Percentiles rank a stretch among this genome's conserved stretches.
Conservation (phyloP, 2,797 vertebrate species). For the Gymnoscopelus microlampas region DNA sequence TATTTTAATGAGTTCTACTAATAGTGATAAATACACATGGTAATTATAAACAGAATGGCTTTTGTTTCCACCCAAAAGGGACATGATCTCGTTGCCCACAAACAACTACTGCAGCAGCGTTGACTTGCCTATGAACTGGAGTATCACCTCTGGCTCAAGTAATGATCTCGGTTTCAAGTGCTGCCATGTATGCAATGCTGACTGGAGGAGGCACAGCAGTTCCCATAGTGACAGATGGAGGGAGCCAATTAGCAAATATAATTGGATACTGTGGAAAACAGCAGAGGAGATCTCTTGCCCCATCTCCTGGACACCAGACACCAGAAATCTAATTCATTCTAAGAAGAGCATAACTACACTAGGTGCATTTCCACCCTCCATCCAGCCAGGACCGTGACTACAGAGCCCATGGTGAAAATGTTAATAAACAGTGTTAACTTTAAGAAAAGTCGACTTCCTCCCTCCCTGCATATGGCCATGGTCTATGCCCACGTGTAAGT, state of each 20-base stretch:
- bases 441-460: no score
- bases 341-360: no score
- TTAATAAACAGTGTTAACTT: no score
- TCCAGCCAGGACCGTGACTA: no score
- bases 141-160: background rate
- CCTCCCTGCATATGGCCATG: no score
- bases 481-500: no score
- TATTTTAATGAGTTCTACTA: conserved; percentile 7
- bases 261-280: background rate
- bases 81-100: background rate
- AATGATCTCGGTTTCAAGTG: background rate
- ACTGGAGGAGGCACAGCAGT: background rate
- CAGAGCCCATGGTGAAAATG: no score
- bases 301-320: conserved; percentile 65
- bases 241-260: background rate
- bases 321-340: background rate
- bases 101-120: background rate
- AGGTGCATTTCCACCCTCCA: no score
- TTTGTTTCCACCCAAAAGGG: no score
- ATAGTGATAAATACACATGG: no score
- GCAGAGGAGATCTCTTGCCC: conserved; percentile 53
- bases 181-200: background rate
- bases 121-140: background rate
- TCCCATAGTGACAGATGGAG: background rate
- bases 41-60: no score